These are phyloP conservation scores for Antheraea assamensis DNA, from an alignment of 2,888 invertebrate species.

Conservation along the genomic window DNA sequence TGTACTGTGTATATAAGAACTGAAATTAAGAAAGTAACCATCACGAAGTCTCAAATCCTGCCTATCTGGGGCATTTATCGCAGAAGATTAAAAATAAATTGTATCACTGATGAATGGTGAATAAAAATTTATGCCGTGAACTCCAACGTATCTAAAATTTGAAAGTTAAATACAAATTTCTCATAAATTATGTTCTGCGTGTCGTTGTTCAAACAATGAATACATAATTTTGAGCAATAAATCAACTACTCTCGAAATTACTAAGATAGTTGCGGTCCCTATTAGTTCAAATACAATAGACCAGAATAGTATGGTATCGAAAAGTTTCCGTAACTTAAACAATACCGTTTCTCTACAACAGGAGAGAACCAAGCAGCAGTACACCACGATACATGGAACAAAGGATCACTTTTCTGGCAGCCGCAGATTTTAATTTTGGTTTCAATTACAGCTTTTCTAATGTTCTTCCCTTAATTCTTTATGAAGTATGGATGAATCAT, in stretches of 20 bases:
- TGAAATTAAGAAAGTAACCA: too few relatives aligned
- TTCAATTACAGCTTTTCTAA: conserved; percentile 49
- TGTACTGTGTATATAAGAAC: too few relatives aligned
- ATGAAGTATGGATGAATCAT: conserved; percentile 7
- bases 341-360: conserved; percentile 44
- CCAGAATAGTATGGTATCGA: conserved; percentile 26
- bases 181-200: conserved; percentile 4
- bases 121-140: background rate
- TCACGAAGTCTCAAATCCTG: too few relatives aligned
- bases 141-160: background rate
- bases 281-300: conserved; percentile 28
- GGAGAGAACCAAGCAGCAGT: conserved; percentile 85
- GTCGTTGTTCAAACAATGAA: conserved; percentile 2
- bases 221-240: conserved; percentile 18
- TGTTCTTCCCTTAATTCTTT: conserved; percentile 52
- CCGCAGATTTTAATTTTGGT: conserved; percentile 54
- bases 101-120: too few relatives aligned
- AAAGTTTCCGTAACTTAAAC: conserved; percentile 31
- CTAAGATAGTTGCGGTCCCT: conserved; percentile 18
- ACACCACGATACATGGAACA: conserved; percentile 84
- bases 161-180: background rate
- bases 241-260: conserved; percentile 11
- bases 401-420: conserved; percentile 71
- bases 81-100: too few relatives aligned
- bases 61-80: too few relatives aligned